Evolutionary conservation across 2,888 invertebrate species (phyloP), one percentile per base, ranked within the genome.

Genomic region (Acrobasis consociella): DNA sequence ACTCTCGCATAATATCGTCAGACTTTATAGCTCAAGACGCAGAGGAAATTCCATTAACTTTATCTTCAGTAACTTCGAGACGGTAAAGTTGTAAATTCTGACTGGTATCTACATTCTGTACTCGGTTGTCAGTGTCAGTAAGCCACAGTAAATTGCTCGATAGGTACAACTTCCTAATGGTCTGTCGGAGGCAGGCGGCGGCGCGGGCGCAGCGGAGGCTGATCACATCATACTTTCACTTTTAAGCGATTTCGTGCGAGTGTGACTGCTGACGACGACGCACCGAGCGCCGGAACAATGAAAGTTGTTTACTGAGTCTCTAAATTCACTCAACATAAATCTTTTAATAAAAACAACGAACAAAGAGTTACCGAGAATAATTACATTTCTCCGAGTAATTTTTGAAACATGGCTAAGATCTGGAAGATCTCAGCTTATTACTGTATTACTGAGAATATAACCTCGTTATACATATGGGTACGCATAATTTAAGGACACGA

Each of bases 181-280:
- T 38, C 15, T 55, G 53, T 42, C 13, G 42, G 17, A 55, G 56
- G 31, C 31, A 52, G 52, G 56, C 22, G n/a, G 56, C 56, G 42
- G 39, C 39, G 55, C 58, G 62, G 38, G 61, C 65, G 66, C 61
- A 62, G 42, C 56, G n/a, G 73, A 77, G 73, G 77, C 73, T 79
- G 84, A 86, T 87, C 88, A 82, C 85, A 85, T 85, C 81, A 83
- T 81, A 90, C 91, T 91, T 91, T 91, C 91, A 90, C 90, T 91
- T 91, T 90, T 87, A 83, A 79, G 73, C 81, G 81, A 86, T 89
- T 88, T 88, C 82, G 86, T 85, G 85, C 82, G 73, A 85, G 81
- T 77, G 78, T 76, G 76, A 77, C 76, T 73, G 68, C 72, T 72
- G 75, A 77, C 76, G 74, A 77, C 76, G 74, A 77, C 71, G 68